These are phyloP conservation scores for Lissonota sp. DNA, from an alignment of 2,888 invertebrate genomes.

Conservation along the genomic window DNA sequence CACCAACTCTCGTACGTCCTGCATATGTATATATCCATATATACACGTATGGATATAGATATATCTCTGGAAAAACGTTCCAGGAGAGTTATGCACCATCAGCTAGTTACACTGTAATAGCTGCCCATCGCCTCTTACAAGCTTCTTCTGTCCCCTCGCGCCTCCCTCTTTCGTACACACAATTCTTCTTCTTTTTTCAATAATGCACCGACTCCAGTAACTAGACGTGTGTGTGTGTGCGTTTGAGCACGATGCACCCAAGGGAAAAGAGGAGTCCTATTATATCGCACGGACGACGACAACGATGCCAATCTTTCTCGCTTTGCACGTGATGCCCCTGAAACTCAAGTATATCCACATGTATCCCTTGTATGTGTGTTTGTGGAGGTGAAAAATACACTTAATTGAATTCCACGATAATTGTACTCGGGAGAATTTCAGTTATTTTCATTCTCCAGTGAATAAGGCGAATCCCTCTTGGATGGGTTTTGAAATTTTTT, in stretches of 20 bases:
- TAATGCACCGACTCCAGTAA: slow-evolving; percentile 10
- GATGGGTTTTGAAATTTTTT: not conserved
- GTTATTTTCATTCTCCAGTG: slow-evolving; percentile 17
- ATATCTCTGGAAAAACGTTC: slow-evolving; percentile 29
- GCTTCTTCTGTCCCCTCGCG: not conserved
- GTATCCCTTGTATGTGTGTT: not conserved
- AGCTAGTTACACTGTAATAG: slow-evolving; percentile 53
- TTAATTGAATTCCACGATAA: slow-evolving; percentile 57
- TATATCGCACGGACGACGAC: slow-evolving; percentile 45
- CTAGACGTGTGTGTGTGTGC: slow-evolving; percentile 22
- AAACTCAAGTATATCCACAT: too few species aligned
- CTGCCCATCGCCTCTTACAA: slow-evolving; percentile 34
- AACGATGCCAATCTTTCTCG: slow-evolving; percentile 31
- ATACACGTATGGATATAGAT: slow-evolving; percentile 10
- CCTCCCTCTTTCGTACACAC: slow-evolving; percentile 9
- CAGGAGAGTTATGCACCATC: slow-evolving; percentile 26
- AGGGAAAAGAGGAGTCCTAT: slow-evolving; percentile 37
- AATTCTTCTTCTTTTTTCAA: slow-evolving; percentile 47
- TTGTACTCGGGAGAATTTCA: slow-evolving; percentile 45
- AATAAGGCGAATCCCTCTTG: not conserved
- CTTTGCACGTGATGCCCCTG: slow-evolving; percentile 11
- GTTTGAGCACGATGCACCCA: not conserved
- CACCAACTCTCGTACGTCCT: not conserved
- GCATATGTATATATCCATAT: not conserved
- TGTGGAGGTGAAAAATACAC: not conserved